These are phyloP conservation scores for Onychostruthus taczanowskii DNA, from an alignment of 2,113 vertebrate species.

Conservation along the genomic window DNA sequence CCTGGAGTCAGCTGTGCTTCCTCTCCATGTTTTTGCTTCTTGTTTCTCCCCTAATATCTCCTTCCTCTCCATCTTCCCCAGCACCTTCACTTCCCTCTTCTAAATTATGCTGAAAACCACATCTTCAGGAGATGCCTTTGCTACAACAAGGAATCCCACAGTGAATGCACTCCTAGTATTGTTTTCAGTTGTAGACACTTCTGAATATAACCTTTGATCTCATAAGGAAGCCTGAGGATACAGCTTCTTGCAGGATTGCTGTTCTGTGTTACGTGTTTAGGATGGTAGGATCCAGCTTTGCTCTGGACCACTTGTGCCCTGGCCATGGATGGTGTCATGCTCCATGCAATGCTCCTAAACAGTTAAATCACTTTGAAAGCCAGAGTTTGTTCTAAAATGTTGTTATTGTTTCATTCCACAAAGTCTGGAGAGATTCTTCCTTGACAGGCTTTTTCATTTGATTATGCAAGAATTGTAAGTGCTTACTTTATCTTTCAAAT, in stretches of 20 bases:
- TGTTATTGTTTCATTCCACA: not conserved
- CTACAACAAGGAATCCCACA: not conserved
- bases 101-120: not conserved
- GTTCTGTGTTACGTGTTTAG: not conserved
- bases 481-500: constrained; percentile 1
- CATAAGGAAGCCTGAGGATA: not conserved
- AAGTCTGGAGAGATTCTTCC: not conserved
- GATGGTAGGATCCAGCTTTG: not conserved
- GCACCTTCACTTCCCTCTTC: not conserved
- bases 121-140: not conserved
- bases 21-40: not conserved
- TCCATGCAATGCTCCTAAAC: not conserved
- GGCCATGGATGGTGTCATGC: not conserved
- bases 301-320: not conserved
- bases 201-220: not conserved
- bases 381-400: not conserved
- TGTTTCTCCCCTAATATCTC: not conserved
- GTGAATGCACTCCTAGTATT: not conserved
- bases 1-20: not conserved
- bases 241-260: not conserved
- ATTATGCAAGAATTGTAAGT: not conserved
- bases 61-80: not conserved
- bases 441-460: not conserved
- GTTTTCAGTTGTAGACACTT: not conserved
- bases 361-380: constrained; percentile 3